Percentiles rank a stretch among this genome's conserved stretches.
phyloP scores from a whole-genome alignment of 2,797 vertebrate genomes.

The Lophotriccus pileatus region DNA sequence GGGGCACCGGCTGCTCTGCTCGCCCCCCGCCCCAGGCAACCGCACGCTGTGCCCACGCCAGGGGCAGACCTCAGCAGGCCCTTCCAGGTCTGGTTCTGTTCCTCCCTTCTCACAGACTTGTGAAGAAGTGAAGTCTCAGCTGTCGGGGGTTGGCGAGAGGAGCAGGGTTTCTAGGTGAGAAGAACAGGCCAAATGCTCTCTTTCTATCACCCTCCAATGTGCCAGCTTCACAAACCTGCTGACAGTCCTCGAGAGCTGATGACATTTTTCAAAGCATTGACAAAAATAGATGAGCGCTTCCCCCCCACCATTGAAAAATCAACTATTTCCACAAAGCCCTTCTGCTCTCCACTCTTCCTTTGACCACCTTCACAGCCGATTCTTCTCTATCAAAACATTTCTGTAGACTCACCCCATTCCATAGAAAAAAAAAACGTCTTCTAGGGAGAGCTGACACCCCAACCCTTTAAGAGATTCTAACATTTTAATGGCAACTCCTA shows the following conservation, averaged over 20 bases:
- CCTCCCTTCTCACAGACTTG: neutral
- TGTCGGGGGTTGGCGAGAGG: slow-evolving; percentile 32
- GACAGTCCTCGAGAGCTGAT: slow-evolving; percentile 53
- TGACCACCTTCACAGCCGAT: neutral
- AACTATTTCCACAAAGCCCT: slow-evolving; percentile 5
- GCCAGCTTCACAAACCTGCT: slow-evolving; percentile 52
- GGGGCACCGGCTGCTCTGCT: rapidly evolving
- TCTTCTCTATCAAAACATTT: neutral
- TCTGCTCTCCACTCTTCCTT: neutral
- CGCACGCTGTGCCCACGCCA: neutral
- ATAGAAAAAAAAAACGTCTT: neutral
- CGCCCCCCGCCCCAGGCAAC: neutral
- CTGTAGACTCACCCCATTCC: neutral
- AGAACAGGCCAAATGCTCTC: slow-evolving; percentile 67
- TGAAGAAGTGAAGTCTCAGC: slow-evolving; percentile 24
- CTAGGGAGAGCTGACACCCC: neutral
- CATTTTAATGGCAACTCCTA: neutral
- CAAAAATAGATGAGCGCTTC: slow-evolving; percentile 51
- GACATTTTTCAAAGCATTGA: slow-evolving; percentile 56
- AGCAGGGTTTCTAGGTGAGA: slow-evolving; percentile 59
- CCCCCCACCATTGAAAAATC: neutral
- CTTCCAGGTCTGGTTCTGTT: neutral
- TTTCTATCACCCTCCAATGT: slow-evolving; percentile 47
- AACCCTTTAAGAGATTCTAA: neutral
- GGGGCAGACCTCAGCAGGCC: neutral